Evolutionary conservation across 1,140 invertebrate species (phyloP), one percentile per base, ranked within the genome.

Genomic region (Adoxophyes honmai): DNA sequence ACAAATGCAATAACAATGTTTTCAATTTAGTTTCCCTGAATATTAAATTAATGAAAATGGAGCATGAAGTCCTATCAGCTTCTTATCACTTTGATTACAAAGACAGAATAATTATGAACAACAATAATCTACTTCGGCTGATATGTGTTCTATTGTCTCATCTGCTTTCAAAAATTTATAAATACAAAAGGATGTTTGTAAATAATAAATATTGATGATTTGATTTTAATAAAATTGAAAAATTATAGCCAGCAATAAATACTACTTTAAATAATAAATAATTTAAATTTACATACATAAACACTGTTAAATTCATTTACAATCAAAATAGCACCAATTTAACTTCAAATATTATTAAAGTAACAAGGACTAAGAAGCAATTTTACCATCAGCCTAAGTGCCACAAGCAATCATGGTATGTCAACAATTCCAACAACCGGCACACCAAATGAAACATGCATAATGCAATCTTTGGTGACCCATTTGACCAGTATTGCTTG

Each of bases 281-380:
- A 48, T 28, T 48, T n/a, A n/a, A 28, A 28, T 28, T 3, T 3
- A 21, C 10, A 13, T 33, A 48, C 18, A 48, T 48, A 33, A 48
- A 48, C 10, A 28, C 11, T 44, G 39, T 48, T 48, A 48, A 18
- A 11, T 28, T 33, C 18, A 59, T 48, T 63, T 63, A 59, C 48
- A 59, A 62, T 68, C 69, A 71, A 75, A 68, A 72, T 75, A 79
- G 76, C 76, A 79, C 76, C 74, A 73, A 75, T 75, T 59, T 34
- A 66, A 64, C 55, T 59, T 68, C 58, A 60, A 63, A 53, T 55
- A 13, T 57, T 57, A 60, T n/a, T 48, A 15, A 55, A 58, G 44
- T 11, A 21, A 60, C 33, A 39, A 64, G 38, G 15, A 36, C 39
- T 58, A 54, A 59, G 52, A 64, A 62, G 13, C 58, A 60, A 64